These are phyloP conservation scores for Apamea monoglypha DNA, from an alignment of 2,888 invertebrate species.

Conservation along the genomic window DNA sequence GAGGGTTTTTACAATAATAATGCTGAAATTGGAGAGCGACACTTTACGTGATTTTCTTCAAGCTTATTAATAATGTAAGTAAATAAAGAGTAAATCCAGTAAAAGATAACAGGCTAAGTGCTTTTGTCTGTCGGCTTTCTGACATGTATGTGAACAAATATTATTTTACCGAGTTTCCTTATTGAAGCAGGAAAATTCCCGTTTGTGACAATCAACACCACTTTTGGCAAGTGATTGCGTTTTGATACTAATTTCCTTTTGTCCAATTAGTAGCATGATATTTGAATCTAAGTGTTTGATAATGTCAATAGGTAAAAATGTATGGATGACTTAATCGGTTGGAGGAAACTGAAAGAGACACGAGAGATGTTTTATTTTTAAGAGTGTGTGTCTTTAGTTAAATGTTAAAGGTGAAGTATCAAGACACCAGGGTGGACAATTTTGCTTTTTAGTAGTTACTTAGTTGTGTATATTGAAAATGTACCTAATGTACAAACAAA, in stretches of 20 bases:
- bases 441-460: too few species aligned
- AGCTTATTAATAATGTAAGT: slow-evolving; percentile 42
- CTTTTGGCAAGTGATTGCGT: slow-evolving; percentile 31
- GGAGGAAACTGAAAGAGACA: neutral
- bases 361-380: too few species aligned
- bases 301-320: neutral
- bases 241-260: slow-evolving; percentile 31
- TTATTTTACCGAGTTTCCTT: slow-evolving; percentile 64
- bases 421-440: neutral
- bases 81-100: slow-evolving; percentile 47
- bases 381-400: neutral
- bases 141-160: slow-evolving; percentile 71
- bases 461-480: neutral
- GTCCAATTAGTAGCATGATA: neutral
- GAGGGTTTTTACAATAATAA: neutral
- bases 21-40: neutral
- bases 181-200: slow-evolving; percentile 66
- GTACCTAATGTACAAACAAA: neutral
- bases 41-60: neutral
- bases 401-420: neutral
- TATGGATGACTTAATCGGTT: neutral
- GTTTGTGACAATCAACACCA: slow-evolving; percentile 36
- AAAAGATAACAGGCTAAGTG: slow-evolving; percentile 66
- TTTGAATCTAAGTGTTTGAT: neutral
- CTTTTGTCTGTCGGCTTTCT: slow-evolving; percentile 68